Base-by-base conservation (phyloP, 1,140 invertebrate genomes). In the Drosophila yakuba region DNA sequence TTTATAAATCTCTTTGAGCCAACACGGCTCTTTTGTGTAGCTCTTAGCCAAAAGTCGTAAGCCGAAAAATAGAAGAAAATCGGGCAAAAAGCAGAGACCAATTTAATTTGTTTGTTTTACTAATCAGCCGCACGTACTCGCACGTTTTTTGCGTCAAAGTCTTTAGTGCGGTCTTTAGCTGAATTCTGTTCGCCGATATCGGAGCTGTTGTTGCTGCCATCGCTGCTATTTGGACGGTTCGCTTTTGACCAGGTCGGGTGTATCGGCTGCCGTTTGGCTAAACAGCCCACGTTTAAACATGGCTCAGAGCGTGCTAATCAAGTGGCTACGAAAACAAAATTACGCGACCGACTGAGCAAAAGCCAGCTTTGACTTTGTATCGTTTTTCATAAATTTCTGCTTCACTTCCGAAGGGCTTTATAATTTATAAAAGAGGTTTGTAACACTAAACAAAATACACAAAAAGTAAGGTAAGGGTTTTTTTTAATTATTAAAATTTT, bases 21-120 rank as follows among this genome's bases (percentile, higher is more conserved):
- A 48, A 28, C 23, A 10, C 14, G n/a, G 35, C 69, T 74, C 69
- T 74, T 56, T 51, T 51, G 32, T 12, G 39, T 17, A 74, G 51
- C 72, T 74, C 72, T 74, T 74, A 57, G 35, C 10, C 45, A 32
- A 63, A 55, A 57, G 66, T 54, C 38, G 6, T 43, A 71, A 50
- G 8, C 48, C 12, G 28, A 43, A 59, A 58, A 60, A 63, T 14
- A 62, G 36, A 20, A 43, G 63, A 67, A 51, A 51, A 66, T 20
- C 63, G 25, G 45, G 39, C 56, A 17, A 32, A 62, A 48, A 55
- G 38, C 41, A 67, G 55, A 72, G 73, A 84, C 73, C 72, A 84
- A 80, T 80, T 84, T 80, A 84, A 84, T 80, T 80, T 85, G 81
- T 85, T 85, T 85, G 81, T 85, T 85, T 85, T 85, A 85, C 81